A percentile compares a stretch with the other conserved stretches of the same genome.
Evolutionary conservation across 1,140 invertebrate genomes (phyloP).

Genomic region (Lepidotrigona ventralis): DNA sequence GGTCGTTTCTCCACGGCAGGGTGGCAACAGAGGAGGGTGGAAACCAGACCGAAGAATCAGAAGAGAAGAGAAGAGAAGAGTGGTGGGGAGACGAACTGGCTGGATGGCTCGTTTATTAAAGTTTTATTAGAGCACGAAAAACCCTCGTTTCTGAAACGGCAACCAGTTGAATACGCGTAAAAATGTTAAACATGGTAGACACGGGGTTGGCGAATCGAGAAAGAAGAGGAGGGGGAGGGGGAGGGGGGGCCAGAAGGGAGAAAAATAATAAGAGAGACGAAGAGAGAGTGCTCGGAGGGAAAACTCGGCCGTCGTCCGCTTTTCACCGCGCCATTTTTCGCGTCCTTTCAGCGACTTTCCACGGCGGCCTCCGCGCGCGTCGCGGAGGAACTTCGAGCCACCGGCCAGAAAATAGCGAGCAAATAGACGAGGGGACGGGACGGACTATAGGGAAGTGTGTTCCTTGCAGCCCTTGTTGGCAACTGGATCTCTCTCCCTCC

Average conservation of each 20-base stretch:
- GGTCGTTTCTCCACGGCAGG: slow-evolving; percentile 20
- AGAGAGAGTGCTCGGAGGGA: not conserved
- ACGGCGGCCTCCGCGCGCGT: not conserved
- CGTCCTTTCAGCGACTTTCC: slow-evolving; percentile 27
- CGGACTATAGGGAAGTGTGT: slow-evolving; percentile 9
- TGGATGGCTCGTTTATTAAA: slow-evolving; percentile 46
- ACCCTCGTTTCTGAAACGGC: slow-evolving; percentile 20
- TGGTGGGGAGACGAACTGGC: not conserved
- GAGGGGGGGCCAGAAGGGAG: not conserved
- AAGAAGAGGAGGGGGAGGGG: no score
- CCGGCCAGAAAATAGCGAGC: slow-evolving; percentile 7
- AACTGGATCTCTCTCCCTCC: slow-evolving; percentile 11
- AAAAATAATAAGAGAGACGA: not conserved
- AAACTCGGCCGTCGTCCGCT: slow-evolving; percentile 15
- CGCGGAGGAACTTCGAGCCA: slow-evolving; percentile 10
- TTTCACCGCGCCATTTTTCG: slow-evolving; percentile 28
- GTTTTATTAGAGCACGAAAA: slow-evolving; percentile 44
- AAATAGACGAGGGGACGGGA: not conserved
- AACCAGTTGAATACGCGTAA: slow-evolving; percentile 50
- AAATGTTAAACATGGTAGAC: slow-evolving; percentile 32
- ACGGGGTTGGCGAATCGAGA: not conserved
- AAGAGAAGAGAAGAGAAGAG: not conserved
- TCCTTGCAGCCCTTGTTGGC: not conserved
- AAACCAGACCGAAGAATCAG: not conserved
- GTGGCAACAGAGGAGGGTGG: slow-evolving; percentile 25